Base-by-base conservation (phyloP, 1,140 invertebrate genomes). In the Drosophila murphyi region DNA sequence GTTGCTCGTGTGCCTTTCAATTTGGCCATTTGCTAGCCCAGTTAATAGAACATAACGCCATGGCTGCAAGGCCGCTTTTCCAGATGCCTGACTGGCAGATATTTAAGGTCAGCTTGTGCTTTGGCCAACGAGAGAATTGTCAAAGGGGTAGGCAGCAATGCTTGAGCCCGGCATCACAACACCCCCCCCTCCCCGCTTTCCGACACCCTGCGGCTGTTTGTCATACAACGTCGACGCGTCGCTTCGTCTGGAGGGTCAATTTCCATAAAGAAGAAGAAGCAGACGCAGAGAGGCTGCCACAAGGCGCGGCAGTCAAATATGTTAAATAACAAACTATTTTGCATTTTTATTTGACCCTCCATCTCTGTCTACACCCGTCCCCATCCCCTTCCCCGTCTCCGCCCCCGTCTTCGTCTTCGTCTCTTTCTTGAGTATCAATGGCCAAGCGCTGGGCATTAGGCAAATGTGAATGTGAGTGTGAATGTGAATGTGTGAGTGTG, bases 271-370 rank as follows among this genome's bases (percentile, higher is more conserved):
- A 43, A 60, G 51, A 37, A 56, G 43, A 37, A 10, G 10, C 4
- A 8, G 7, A 20, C 1, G 28, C 20, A 45, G n/a, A 48, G 51
- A 37, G 41, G 12, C 34, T 6, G 43, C 4, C 68, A 67, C 37
- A 60, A 65, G 57, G 57, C 56, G 70, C 76, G 76, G 20, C 20
- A 20, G 83, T 88, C 80, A 88, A 88, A 88, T 89, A 88, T 88
- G 83, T 80, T 88, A 89, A 89, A 88, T 89, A 89, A 88, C 71
- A 83, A 88, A 88, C 83, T 88, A 88, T 88, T 88, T 88, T 89
- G 80, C 83, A 88, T 88, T 85, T 88, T 89, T 88, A 83, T 88
- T 83, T 28, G 5, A 43, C 39, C 55, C 57, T 60, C 52, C 28
- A 20, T 39, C 43, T 51, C 43, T 54, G 48, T 41, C 64, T 20